Evolutionary conservation across 2,888 invertebrate genomes (phyloP), one percentile per base, ranked within the genome.

Genomic region (Epirrita christyi): DNA sequence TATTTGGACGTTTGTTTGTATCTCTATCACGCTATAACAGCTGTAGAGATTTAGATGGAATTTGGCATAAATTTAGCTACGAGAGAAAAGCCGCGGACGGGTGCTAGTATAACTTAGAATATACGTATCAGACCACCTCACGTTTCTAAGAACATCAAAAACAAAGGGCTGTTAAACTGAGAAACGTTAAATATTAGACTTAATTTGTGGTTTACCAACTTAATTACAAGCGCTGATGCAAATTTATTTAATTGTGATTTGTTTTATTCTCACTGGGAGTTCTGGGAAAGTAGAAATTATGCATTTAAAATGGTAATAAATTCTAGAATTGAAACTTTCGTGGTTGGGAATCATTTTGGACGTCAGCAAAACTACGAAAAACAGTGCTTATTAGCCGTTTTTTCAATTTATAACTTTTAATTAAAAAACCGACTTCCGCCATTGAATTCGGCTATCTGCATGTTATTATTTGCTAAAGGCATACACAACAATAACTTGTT

Each of bases 171-270:
- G 50, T 59, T 46, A 68, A 66, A 55, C 14, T 41, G 53, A 42
- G 38, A 40, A 52, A 57, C 27, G 48, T 55, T 43, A 66, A 55
- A 61, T 67, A 63, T 73, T 73, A 68, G 66, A 66, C 63, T 67
- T 66, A 70, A 74, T 69, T 67, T 70, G 65, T 58, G 65, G 67
- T 66, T 66, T 47, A 64, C 58, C 51, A 56, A 64, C 66, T 66
- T 76, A 75, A 75, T 74, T 71, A 75, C 64, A 74, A 60, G n/a
- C 48, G 54, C 43, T 50, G 44, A 54, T 59, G 14, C 21, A 13
- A 5, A 32, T 36, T 36, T 36, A 6, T 11, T 36, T 36, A 9
- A 32, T 21, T 41, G 41, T 21, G 41, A 32, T 27, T 13, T 15
- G 36, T 28, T 14, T 36, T n/a, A 36, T 21, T 21, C 21, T 55